Conservation (phyloP, 2,113 vertebrate species). For the Apeltes quadracus region DNA sequence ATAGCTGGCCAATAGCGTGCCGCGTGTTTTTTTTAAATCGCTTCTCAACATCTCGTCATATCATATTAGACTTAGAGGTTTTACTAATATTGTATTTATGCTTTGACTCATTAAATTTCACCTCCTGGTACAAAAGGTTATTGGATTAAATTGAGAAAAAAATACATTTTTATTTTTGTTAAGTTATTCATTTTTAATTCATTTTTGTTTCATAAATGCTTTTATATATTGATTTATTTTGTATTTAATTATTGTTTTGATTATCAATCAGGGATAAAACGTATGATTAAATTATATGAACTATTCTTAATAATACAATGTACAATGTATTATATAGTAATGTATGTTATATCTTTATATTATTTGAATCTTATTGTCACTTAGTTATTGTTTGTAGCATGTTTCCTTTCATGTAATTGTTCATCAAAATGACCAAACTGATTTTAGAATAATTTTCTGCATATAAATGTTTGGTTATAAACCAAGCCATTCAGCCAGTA, state of each 20-base stretch:
- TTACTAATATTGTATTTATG: no score
- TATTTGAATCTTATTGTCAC: neutral
- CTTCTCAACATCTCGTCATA: neutral
- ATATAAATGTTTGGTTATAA: no score
- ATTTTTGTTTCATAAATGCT: neutral
- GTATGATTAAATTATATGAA: neutral
- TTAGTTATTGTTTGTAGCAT: neutral
- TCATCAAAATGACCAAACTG: no score
- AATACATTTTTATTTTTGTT: neutral
- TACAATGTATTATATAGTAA: neutral
- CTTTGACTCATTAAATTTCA: neutral
- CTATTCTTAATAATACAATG: neutral
- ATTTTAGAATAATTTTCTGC: no score
- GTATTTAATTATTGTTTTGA: neutral
- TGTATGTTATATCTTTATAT: neutral
- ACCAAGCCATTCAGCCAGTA: neutral
- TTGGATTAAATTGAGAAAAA: neutral
- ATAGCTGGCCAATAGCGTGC: slow-evolving; percentile 17
- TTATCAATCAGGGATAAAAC: neutral
- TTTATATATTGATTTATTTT: neutral
- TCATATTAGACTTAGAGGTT: no score
- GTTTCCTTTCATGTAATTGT: neutral
- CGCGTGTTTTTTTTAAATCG: neutral
- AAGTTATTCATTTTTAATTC: neutral
- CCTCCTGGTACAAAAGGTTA: neutral